These are phyloP conservation scores for Paracentrotus lividus DNA, from an alignment of 53 echinoderm and acorn worm genomes.

Conservation along the genomic window DNA sequence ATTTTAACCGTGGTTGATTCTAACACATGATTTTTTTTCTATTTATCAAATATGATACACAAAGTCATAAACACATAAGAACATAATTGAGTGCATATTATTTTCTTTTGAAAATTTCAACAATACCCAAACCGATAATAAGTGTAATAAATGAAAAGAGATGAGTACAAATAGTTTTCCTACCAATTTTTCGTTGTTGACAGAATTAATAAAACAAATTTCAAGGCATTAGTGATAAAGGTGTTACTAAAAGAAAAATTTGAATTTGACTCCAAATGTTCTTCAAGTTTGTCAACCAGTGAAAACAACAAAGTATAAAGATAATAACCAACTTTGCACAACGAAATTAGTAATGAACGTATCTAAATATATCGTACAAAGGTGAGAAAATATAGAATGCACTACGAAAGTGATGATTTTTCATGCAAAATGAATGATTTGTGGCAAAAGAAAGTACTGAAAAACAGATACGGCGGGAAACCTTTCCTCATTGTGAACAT, in stretches of 20 bases:
- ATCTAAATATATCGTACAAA: not conserved
- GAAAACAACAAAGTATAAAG: not conserved
- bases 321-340: not conserved
- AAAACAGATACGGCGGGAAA: not conserved
- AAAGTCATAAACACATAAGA: not conserved
- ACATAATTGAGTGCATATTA: not conserved
- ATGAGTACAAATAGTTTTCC: not conserved
- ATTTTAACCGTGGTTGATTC: not conserved
- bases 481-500: too few relatives aligned
- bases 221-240: not conserved
- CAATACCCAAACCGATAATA: too few relatives aligned
- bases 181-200: not conserved
- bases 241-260: not conserved
- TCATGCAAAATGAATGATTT: not conserved
- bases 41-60: not conserved
- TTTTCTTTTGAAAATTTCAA: too few relatives aligned
- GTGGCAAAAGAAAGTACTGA: not conserved
- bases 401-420: slow-evolving; percentile 5
- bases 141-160: too few relatives aligned
- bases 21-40: too few relatives aligned
- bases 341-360: not conserved
- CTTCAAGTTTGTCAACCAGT: not conserved
- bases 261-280: not conserved
- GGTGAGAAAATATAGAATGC: not conserved
- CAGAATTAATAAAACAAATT: not conserved